A percentile compares a stretch with the other conserved stretches of the same genome.
Conservation (phyloP, 2,113 vertebrate genomes). For the Larimichthys crocea region DNA sequence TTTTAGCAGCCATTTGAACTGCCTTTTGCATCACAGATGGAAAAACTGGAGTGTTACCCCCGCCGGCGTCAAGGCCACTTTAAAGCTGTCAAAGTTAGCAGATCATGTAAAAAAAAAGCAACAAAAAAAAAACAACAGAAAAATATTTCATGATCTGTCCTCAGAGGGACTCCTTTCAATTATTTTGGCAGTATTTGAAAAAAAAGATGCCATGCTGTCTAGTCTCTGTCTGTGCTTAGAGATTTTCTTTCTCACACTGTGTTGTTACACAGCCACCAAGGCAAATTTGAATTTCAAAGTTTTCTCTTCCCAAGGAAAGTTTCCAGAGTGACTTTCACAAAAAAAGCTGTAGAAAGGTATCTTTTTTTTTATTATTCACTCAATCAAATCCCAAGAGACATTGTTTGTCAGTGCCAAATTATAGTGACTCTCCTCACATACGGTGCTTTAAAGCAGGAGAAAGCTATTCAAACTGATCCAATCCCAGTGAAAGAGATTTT, state of each 20-base stretch:
- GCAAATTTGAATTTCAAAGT: slow-evolving; percentile 74
- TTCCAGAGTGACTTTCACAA: slow-evolving; percentile 65
- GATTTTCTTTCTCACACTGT: slow-evolving; percentile 39
- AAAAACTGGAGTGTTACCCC: slow-evolving; percentile 54
- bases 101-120: slow-evolving; percentile 51
- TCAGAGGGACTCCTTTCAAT: slow-evolving; percentile 72
- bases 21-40: slow-evolving; percentile 62
- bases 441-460: slow-evolving; percentile 23
- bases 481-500: slow-evolving; percentile 8
- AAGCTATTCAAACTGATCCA: slow-evolving; percentile 32
- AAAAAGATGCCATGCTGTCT: slow-evolving; percentile 40
- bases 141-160: slow-evolving; percentile 59
- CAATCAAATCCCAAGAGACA: slow-evolving; percentile 42
- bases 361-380: slow-evolving; percentile 28
- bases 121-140: slow-evolving; percentile 15
- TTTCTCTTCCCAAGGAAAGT: slow-evolving; percentile 61
- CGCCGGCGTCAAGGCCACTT: slow-evolving; percentile 62
- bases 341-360: slow-evolving; percentile 46
- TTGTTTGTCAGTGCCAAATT: slow-evolving; percentile 64
- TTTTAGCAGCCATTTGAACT: slow-evolving; percentile 69
- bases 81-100: slow-evolving; percentile 55
- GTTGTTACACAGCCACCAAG: slow-evolving; percentile 39
- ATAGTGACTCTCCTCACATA: slow-evolving; percentile 38
- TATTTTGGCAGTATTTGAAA: slow-evolving; percentile 69
- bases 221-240: slow-evolving; percentile 46